Percentiles rank a stretch among this genome's conserved stretches.
Conservation (phyloP, 2,113 vertebrate species). For the Solea solea region DNA sequence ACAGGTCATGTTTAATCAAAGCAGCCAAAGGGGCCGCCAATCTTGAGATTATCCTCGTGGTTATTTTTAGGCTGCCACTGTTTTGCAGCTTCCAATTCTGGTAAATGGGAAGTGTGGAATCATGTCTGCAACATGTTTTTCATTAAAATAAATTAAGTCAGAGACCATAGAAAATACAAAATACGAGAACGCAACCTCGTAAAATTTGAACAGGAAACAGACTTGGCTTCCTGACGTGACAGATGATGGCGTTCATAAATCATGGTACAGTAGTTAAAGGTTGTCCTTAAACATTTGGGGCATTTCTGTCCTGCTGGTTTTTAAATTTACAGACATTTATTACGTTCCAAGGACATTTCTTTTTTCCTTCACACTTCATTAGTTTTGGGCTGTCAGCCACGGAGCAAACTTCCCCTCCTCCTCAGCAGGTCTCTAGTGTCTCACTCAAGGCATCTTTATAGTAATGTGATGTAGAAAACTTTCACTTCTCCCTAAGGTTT, state of each 20-base stretch:
- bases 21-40: not conserved
- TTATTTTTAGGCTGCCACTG: not conserved
- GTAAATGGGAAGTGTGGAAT: not conserved
- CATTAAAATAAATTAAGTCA: not conserved
- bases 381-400: conserved; percentile 30
- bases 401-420: not conserved
- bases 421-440: conserved; percentile 12
- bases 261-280: conserved; percentile 3
- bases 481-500: conserved; percentile 15
- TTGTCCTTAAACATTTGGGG: conserved; percentile 1
- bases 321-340: conserved; percentile 15
- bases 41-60: not conserved
- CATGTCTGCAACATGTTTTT: not conserved
- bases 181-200: not conserved
- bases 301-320: conserved; percentile 9
- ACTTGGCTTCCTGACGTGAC: not conserved
- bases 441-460: conserved; percentile 18
- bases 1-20: not conserved
- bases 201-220: not conserved
- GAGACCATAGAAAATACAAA: not conserved
- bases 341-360: conserved; percentile 40
- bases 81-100: not conserved
- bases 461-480: conserved; percentile 1
- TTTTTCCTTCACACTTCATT: conserved; percentile 44
- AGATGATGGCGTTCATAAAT: conserved; percentile 20